Conservation (phyloP, 2,113 vertebrate species). For the Hippocampus abdominalis region DNA sequence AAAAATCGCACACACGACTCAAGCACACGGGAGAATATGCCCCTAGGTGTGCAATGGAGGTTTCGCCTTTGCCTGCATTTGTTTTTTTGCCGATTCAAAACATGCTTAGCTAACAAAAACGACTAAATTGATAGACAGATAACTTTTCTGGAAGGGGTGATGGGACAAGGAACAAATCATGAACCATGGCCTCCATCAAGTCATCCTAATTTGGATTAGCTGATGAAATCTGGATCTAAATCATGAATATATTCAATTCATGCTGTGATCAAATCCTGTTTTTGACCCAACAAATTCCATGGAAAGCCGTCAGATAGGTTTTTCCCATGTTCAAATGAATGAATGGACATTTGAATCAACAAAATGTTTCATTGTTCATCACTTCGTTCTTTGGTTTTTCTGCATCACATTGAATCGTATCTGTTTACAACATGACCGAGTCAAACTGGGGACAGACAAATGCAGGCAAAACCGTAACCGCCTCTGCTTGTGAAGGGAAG, state of each 20-base stretch:
- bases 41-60: background rate
- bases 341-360: background rate
- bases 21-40: too few species aligned
- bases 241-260: background rate
- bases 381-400: background rate
- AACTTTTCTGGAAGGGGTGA: background rate
- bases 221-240: background rate
- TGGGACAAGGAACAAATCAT: background rate
- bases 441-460: background rate
- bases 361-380: background rate
- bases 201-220: background rate
- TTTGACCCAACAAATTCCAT: background rate
- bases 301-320: background rate
- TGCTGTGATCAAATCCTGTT: background rate
- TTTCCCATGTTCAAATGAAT: background rate
- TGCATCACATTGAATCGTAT: background rate
- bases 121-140: background rate
- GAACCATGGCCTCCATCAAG: background rate
- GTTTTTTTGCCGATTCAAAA: background rate
- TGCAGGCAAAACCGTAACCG: background rate
- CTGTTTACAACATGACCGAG: background rate
- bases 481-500: background rate
- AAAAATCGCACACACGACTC: too few species aligned
- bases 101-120: background rate
- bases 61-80: background rate